Evolutionary conservation across 2,888 invertebrate genomes (phyloP).

Genomic region (Ectemnius continuus): DNA sequence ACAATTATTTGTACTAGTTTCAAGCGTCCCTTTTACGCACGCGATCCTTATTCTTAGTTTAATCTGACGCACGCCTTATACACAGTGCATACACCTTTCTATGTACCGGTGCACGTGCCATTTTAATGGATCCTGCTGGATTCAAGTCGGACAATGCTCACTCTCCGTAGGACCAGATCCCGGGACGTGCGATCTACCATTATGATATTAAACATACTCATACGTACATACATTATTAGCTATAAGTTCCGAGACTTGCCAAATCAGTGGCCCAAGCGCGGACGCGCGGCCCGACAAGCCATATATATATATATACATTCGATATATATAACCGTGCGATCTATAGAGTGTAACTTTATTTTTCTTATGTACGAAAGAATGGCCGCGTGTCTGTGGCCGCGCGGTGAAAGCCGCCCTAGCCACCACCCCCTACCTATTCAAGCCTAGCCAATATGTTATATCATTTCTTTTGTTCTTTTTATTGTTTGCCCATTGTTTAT

Average conservation of each 20-base stretch:
- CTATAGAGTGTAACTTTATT: constrained; percentile 33
- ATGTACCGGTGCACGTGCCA: too few relatives aligned
- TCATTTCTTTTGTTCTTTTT: constrained; percentile 45
- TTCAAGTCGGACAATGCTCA: too few relatives aligned
- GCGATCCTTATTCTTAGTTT: too few relatives aligned
- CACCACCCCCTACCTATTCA: not conserved
- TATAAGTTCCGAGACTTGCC: constrained; percentile 62
- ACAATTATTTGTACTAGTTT: too few relatives aligned
- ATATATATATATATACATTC: constrained; percentile 27
- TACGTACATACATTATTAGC: constrained; percentile 44
- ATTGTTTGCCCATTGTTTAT: constrained; percentile 34
- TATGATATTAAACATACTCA: constrained; percentile 67
- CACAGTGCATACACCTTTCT: too few relatives aligned
- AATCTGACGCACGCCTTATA: too few relatives aligned
- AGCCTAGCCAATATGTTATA: too few relatives aligned
- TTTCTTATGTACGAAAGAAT: constrained; percentile 22
- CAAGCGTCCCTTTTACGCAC: too few relatives aligned
- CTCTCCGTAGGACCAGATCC: constrained; percentile 10
- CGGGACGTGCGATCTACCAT: constrained; percentile 28
- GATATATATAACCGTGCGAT: not conserved
- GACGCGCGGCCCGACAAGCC: not conserved
- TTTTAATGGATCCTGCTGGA: too few relatives aligned
- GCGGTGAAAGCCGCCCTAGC: not conserved
- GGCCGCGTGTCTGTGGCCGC: not conserved
- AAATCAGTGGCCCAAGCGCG: constrained; percentile 35